Conservation (phyloP, 2,888 invertebrate genomes). For the Lamellibrachia satsuma region DNA sequence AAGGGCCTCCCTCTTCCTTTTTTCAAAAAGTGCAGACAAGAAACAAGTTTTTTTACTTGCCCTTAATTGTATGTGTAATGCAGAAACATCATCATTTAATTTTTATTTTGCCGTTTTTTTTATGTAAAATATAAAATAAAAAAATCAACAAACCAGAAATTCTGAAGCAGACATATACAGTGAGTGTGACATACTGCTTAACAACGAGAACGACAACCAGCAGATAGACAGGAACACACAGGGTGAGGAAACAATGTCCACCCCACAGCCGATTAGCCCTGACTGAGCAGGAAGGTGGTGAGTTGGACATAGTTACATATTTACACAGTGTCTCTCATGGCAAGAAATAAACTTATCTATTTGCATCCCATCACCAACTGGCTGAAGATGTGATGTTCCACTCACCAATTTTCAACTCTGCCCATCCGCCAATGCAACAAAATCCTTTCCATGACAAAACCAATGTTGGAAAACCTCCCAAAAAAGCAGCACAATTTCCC, state of each 20-base stretch:
- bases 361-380: background rate
- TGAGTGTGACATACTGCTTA: background rate
- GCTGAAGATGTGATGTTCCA: background rate
- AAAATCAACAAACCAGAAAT: background rate
- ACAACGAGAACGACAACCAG: background rate
- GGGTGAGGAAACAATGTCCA: background rate
- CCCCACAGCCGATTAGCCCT: background rate
- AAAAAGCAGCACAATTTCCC: slow-evolving; percentile 17
- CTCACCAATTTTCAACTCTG: background rate
- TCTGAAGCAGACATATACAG: background rate
- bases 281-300: background rate
- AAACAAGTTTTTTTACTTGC: too few relatives aligned
- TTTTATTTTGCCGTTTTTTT: too few relatives aligned
- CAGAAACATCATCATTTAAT: too few relatives aligned
- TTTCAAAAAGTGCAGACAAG: too few relatives aligned
- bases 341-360: background rate
- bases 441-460: background rate
- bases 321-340: background rate
- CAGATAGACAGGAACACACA: background rate
- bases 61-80: too few relatives aligned
- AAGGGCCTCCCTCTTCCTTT: too few relatives aligned
- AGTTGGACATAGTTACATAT: background rate
- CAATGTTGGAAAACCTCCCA: background rate
- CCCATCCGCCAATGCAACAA: background rate
- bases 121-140: too few relatives aligned